phyloP scores from a whole-genome alignment of 2,797 vertebrate genomes.

The Sebastes miniatus region DNA sequence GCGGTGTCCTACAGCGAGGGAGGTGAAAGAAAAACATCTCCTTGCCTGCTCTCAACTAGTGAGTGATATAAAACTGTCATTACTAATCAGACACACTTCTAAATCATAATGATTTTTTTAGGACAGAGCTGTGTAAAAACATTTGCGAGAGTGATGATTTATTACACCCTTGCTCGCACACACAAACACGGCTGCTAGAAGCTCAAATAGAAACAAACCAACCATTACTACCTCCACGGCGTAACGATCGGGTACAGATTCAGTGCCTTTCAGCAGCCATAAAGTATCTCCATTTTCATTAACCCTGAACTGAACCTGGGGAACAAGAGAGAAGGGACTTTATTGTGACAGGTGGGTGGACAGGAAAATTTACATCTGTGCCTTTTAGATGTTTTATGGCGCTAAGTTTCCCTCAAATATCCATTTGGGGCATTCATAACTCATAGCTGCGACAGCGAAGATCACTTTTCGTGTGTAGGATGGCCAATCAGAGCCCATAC shows the following conservation, averaged over 20 bases:
- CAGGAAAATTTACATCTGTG: slow-evolving; percentile 32
- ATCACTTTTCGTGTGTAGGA: slow-evolving; percentile 20
- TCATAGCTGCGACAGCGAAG: slow-evolving; percentile 28
- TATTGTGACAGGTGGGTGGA: slow-evolving; percentile 38
- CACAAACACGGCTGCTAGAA: neutral
- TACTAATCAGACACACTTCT: slow-evolving; percentile 40
- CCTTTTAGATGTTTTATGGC: slow-evolving; percentile 49
- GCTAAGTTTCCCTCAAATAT: slow-evolving; percentile 12
- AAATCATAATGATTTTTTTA: slow-evolving; percentile 52
- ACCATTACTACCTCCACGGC: slow-evolving; percentile 9
- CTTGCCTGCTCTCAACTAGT: slow-evolving; percentile 1
- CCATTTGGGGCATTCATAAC: slow-evolving; percentile 22
- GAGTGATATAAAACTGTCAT: slow-evolving; percentile 40
- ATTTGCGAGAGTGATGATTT: slow-evolving; percentile 40
- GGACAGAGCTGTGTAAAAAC: slow-evolving; percentile 41
- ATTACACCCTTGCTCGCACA: slow-evolving; percentile 3
- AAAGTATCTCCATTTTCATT: slow-evolving; percentile 67
- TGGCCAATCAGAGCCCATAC: slow-evolving; percentile 10
- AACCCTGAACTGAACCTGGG: slow-evolving; percentile 64
- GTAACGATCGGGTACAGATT: slow-evolving; percentile 43
- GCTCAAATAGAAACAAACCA: slow-evolving; percentile 50
- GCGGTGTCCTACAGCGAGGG: slow-evolving; percentile 3
- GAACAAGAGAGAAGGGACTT: slow-evolving; percentile 48
- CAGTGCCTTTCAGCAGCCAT: slow-evolving; percentile 42
- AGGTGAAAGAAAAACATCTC: slow-evolving; percentile 1